Evolutionary conservation across 2,888 invertebrate genomes (phyloP).

Genomic region (Troilus luridus): DNA sequence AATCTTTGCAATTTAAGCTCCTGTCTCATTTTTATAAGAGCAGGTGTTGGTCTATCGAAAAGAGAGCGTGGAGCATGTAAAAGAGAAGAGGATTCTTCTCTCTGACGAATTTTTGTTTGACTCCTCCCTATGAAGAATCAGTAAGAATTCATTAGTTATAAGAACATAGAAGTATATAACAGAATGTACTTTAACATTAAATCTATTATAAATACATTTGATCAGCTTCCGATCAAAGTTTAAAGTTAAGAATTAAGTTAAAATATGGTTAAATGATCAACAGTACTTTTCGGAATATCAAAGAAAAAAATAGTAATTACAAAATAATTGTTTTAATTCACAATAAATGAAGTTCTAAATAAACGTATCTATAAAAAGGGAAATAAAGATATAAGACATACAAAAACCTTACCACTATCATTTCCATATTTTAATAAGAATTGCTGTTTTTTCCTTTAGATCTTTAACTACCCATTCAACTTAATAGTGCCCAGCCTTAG

Average conservation of each 20-base stretch:
- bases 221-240: too few species aligned
- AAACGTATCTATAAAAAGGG: background rate
- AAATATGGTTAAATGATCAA: too few species aligned
- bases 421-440: too few species aligned
- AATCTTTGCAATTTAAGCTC: conserved; percentile 84
- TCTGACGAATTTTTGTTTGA: conserved; percentile 68
- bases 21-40: conserved; percentile 81
- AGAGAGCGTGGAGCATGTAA: conserved; percentile 84
- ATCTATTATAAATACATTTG: too few species aligned
- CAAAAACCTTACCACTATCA: background rate
- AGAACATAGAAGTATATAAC: background rate
- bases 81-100: conserved; percentile 77
- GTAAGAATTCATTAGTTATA: background rate
- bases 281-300: too few species aligned
- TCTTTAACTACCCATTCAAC: too few species aligned
- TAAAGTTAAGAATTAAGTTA: too few species aligned
- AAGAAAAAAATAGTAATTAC: too few species aligned
- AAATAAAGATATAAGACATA: background rate
- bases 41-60: conserved; percentile 84
- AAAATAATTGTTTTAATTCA: too few species aligned
- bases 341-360: too few species aligned
- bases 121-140: conserved; percentile 49
- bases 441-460: too few species aligned
- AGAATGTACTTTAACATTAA: background rate
- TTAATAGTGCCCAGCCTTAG: too few species aligned